Conservation (phyloP, 2,797 vertebrate genomes). For the Zenarchopterus dispar region DNA sequence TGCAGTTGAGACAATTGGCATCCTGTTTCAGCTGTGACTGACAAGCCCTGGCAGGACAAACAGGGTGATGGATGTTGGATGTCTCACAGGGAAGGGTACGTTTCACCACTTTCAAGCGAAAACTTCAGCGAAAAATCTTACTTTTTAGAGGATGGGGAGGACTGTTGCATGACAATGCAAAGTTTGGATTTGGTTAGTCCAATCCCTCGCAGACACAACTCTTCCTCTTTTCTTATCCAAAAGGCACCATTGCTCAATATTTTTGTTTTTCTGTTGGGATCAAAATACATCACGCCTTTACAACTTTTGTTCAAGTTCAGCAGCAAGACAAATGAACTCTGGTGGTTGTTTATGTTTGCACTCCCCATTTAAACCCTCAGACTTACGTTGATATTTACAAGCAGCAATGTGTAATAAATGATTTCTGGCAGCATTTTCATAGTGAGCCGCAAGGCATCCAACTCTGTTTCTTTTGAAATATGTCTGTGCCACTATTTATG, state of each 20-base stretch:
- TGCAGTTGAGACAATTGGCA: slow-evolving; percentile 43
- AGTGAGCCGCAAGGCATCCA: slow-evolving; percentile 41
- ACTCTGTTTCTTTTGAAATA: slow-evolving; percentile 56
- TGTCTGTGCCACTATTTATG: slow-evolving; percentile 48
- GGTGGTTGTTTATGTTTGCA: slow-evolving; percentile 42
- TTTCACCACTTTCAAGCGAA: slow-evolving; percentile 25
- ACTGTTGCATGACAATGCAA: slow-evolving; percentile 2
- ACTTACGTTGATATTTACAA: slow-evolving; percentile 58
- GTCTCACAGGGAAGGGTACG: slow-evolving; percentile 25
- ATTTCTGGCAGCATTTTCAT: slow-evolving; percentile 50
- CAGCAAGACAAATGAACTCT: slow-evolving; percentile 36
- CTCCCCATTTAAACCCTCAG: slow-evolving; percentile 51
- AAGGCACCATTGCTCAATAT: not conserved
- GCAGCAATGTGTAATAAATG: slow-evolving; percentile 58
- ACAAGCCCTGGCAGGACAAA: slow-evolving; percentile 38
- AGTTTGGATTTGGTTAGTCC: not conserved
- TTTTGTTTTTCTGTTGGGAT: too few species aligned
- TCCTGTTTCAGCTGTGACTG: slow-evolving; percentile 67
- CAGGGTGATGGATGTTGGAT: slow-evolving; percentile 38
- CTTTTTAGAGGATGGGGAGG: slow-evolving; percentile 26
- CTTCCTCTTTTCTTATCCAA: too few species aligned
- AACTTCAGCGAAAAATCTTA: slow-evolving; percentile 5
- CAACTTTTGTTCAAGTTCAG: slow-evolving; percentile 33
- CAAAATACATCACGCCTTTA: too few species aligned
- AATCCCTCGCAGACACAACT: too few species aligned